phyloP scores from a whole-genome alignment of 1,140 invertebrate genomes.

The Caerostris darwini region DNA sequence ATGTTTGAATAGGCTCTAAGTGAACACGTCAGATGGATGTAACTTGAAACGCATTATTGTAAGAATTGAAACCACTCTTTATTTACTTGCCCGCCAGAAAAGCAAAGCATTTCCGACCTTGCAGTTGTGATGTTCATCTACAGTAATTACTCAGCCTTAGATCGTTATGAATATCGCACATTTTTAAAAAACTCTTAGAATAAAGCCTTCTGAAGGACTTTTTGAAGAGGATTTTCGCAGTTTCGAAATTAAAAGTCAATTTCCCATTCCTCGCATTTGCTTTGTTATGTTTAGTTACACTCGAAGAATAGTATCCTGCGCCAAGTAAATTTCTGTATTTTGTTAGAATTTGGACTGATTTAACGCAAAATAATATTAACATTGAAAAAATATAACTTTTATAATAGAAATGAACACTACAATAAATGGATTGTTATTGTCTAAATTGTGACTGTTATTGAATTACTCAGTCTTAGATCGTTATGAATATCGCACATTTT shows the following conservation, averaged over 20 bases:
- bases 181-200: not conserved
- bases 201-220: not conserved
- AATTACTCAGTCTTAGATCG: no score
- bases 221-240: not conserved
- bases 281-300: no score
- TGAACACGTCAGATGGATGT: conserved; percentile 21
- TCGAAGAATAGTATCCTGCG: no score
- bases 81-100: not conserved
- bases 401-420: no score
- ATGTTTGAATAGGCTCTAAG: conserved; percentile 42
- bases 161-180: not conserved
- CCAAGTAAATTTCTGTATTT: no score
- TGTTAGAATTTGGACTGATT: no score
- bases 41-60: not conserved
- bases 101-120: conserved; percentile 28
- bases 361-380: no score
- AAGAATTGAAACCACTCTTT: conserved; percentile 21
- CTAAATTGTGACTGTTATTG: no score
- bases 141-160: not conserved
- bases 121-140: not conserved
- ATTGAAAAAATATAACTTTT: no score
- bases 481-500: no score
- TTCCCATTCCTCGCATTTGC: no score
- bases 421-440: no score
- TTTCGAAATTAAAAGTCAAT: not conserved